Conservation (phyloP, 2,888 invertebrate genomes). For the Andrena haemorrhoa region DNA sequence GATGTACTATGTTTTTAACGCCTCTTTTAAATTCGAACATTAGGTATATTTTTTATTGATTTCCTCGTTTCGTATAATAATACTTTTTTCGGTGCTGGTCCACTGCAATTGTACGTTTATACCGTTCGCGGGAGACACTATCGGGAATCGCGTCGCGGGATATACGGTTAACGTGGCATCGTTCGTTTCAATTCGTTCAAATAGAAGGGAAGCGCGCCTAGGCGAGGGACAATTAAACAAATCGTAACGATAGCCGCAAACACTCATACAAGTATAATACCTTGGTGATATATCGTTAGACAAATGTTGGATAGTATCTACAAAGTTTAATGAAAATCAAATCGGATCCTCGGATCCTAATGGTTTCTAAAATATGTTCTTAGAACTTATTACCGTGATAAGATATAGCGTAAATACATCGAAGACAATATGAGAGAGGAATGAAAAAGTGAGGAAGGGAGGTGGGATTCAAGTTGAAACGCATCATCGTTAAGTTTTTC, state of each 20-base stretch:
- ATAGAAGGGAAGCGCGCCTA: constrained; percentile 65
- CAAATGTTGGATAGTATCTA: constrained; percentile 62
- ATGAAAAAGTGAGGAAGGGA: constrained; percentile 23
- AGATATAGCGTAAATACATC: constrained; percentile 68
- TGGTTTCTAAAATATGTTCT: constrained; percentile 62
- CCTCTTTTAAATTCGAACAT: constrained; percentile 52
- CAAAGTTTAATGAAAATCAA: constrained; percentile 61
- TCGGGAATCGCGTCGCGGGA: constrained; percentile 51
- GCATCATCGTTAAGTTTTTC: constrained; percentile 68
- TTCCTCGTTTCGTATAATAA: constrained; percentile 48
- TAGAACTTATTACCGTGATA: constrained; percentile 62
- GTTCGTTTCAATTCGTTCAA: constrained; percentile 45
- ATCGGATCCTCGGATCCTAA: constrained; percentile 63
- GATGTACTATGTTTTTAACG: constrained; percentile 58
- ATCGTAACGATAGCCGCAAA: constrained; percentile 33
- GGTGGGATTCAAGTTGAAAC: constrained; percentile 58
- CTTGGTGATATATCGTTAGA: constrained; percentile 51
- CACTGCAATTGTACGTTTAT: constrained; percentile 59
- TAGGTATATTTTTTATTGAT: constrained; percentile 54
- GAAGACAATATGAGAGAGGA: constrained; percentile 69
- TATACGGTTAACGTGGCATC: constrained; percentile 41
- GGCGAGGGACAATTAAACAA: constrained; percentile 62
- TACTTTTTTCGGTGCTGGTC: constrained; percentile 65
- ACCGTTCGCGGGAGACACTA: constrained; percentile 36
- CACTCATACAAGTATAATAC: constrained; percentile 27